Evolutionary conservation across 2,888 invertebrate genomes (phyloP).

Genomic region (Drosophila infuscata): DNA sequence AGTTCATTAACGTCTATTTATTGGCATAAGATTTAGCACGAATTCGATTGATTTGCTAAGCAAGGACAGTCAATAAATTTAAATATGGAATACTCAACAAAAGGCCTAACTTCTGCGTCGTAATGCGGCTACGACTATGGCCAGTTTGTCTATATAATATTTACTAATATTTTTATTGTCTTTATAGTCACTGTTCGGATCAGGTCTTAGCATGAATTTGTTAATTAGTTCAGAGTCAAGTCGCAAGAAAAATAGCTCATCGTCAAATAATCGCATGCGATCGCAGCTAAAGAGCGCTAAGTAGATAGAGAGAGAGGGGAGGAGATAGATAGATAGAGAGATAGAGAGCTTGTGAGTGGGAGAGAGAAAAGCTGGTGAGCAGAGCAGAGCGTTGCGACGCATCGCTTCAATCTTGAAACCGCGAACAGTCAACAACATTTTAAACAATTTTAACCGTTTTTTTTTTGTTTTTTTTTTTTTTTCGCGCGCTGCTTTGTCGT

Average conservation of each 20-base stretch:
- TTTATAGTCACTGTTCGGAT: neutral
- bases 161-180: neutral
- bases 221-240: slow-evolving; percentile 20
- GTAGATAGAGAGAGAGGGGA: neutral
- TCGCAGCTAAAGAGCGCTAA: slow-evolving; percentile 7
- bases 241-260: slow-evolving; percentile 26
- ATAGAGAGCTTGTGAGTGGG: slow-evolving; percentile 15
- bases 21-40: slow-evolving; percentile 60
- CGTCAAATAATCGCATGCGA: slow-evolving; percentile 56
- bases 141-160: too few relatives aligned
- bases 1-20: slow-evolving; percentile 28
- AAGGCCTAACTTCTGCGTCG: neutral
- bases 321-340: neutral
- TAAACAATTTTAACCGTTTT: slow-evolving; percentile 76
- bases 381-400: slow-evolving; percentile 29
- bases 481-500: slow-evolving; percentile 34
- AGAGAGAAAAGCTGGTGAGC: slow-evolving; percentile 19
- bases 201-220: slow-evolving; percentile 15
- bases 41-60: slow-evolving; percentile 17
- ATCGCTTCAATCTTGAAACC: slow-evolving; percentile 51
- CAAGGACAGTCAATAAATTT: neutral
- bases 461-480: slow-evolving; percentile 27
- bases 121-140: neutral
- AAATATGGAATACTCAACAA: neutral
- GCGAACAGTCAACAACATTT: slow-evolving; percentile 65